Base-by-base conservation (phyloP, 2,797 vertebrate species). In the Ctenopoma multispine region DNA sequence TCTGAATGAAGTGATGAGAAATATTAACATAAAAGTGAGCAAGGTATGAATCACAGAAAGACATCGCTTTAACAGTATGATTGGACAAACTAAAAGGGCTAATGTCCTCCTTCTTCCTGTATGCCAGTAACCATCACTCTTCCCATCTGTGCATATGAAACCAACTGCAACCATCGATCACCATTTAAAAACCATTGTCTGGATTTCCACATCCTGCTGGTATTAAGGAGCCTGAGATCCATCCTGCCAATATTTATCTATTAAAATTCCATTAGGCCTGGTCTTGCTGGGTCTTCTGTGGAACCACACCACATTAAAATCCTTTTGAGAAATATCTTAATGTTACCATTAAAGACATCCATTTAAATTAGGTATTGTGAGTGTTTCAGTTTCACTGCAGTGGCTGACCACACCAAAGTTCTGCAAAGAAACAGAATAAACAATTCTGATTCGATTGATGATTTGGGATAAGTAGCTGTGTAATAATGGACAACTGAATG, bases 181-280 rank as follows among this genome's bases (percentile, higher is more conserved):
- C 80, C 74, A 83, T 85, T 86, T 83, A 92, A 83, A 90, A 88
- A 46, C 49, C 80, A 78, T 88, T 79, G 83, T 83, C 82, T 83
- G 63, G 68, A 71, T 83, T 77, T 86, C 86, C 61, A 84, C 81
- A 78, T 89, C 89, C 87, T 90, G 86, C 84, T 87, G 83, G 87
- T 89, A 88, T 73, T 77, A 81, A 79, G 65, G 59, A 82, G 72
- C 63, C 84, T 13, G 63, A 81, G 86, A 77, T 72, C 87, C 86
- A 87, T 87, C 84, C 83, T 83, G 87, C 91, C 63, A 85, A 83
- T 82, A 88, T 92, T 90, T 82, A 91, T 92, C 92, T 90, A 92
- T 94, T 94, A 93, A 91, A 90, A 86, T 66, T 78, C 90, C 87
- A 93, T 93, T 90, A 91, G 62, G 59, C 66, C 50, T 72, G 18